phyloP scores from a whole-genome alignment of 1,140 invertebrate species.

The Lasioglossum albipes region DNA sequence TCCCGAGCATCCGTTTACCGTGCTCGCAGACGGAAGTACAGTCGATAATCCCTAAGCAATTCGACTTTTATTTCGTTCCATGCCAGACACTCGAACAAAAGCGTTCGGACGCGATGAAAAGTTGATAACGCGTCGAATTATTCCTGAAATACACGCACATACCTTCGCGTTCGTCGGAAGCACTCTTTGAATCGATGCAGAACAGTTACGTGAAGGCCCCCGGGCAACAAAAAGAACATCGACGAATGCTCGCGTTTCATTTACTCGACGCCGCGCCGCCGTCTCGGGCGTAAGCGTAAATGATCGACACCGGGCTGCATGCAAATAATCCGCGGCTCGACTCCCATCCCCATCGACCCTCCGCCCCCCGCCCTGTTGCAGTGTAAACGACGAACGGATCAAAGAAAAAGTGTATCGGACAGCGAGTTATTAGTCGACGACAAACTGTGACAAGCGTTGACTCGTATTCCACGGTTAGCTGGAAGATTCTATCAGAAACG shows the following conservation, averaged over 20 bases:
- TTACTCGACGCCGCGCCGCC: slow-evolving; percentile 10
- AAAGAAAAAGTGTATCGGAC: slow-evolving; percentile 5
- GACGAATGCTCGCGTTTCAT: slow-evolving; percentile 13
- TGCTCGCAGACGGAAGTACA: neutral
- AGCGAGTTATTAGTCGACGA: neutral
- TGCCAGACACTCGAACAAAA: too few relatives aligned
- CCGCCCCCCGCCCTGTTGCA: too few relatives aligned
- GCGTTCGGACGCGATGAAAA: neutral
- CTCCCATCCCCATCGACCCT: neutral
- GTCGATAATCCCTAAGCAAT: neutral
- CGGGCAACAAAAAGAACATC: slow-evolving; percentile 1
- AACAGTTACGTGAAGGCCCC: slow-evolving; percentile 6
- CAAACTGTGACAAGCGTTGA: slow-evolving; percentile 4
- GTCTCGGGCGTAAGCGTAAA: slow-evolving; percentile 22
- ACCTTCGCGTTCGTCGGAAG: neutral
- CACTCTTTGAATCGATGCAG: neutral
- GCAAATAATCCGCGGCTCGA: slow-evolving; percentile 29
- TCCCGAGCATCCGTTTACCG: neutral
- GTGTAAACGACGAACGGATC: slow-evolving; percentile 4
- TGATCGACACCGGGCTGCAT: slow-evolving; percentile 24
- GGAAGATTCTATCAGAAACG: neutral
- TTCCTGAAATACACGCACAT: neutral
- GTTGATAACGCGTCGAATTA: neutral
- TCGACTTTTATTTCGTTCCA: neutral
- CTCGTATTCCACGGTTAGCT: neutral